A percentile compares a stretch with the other conserved stretches of the same genome.
These are phyloP conservation scores for Acanthornis magna DNA, from an alignment of 2,797 vertebrate species.

Conservation along the genomic window DNA sequence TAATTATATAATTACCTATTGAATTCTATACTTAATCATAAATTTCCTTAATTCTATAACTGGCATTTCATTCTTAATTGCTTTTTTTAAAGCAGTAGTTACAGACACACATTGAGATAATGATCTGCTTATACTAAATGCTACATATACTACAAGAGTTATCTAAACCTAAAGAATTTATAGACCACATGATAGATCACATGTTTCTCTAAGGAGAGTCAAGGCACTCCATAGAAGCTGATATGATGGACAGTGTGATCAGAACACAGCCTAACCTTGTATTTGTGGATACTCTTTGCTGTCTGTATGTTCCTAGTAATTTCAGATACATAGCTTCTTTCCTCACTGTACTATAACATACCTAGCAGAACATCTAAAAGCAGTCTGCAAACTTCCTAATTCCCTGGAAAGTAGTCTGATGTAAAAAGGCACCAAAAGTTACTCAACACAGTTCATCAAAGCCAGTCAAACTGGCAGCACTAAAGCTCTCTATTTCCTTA, in stretches of 20 bases:
- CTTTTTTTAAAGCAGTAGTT: neutral
- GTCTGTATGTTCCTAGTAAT: neutral
- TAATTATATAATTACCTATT: neutral
- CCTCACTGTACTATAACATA: neutral
- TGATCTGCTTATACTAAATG: neutral
- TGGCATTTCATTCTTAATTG: neutral
- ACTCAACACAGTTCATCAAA: neutral
- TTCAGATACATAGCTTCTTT: neutral
- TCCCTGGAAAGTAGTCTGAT: neutral
- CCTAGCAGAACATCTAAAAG: neutral
- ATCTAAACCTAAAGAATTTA: neutral
- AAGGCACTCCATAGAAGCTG: neutral
- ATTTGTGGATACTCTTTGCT: neutral
- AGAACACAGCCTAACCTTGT: neutral
- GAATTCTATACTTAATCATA: neutral
- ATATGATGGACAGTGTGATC: neutral
- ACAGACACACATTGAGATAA: neutral
- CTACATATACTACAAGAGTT: neutral
- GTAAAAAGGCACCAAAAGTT: neutral
- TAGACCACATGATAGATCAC: neutral
- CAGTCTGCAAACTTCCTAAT: neutral
- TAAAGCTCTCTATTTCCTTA: neutral
- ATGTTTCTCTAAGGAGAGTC: neutral
- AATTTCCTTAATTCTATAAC: neutral
- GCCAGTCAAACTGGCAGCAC: neutral